Base-by-base conservation (phyloP, 2,113 vertebrate species). In the Electrona antarctica region DNA sequence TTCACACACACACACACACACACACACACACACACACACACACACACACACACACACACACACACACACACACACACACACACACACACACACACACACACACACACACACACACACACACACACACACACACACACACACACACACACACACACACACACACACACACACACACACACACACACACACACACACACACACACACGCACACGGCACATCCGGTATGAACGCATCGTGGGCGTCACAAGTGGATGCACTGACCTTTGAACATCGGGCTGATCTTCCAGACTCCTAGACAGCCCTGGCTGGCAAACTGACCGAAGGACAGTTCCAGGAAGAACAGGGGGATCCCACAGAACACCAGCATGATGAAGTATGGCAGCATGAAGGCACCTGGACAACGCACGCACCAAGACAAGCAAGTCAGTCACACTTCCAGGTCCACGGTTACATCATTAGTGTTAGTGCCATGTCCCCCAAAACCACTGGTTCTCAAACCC, bases 211-310 rank as follows among this genome's bases (percentile, higher is more conserved):
- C n/a, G n/a, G n/a, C n/a, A n/a, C n/a, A n/a, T n/a, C n/a, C n/a
- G n/a, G n/a, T n/a, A n/a, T n/a, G n/a, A n/a, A n/a, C n/a, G n/a
- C n/a, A n/a, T n/a, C n/a, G n/a, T n/a, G n/a, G n/a, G n/a, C n/a
- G n/a, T n/a, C 33, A 41, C 33, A 4, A 60, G 58, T 29, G 9
- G 21, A 51, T 13, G 41, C 61, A 69, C 94, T 94, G 82, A 99
- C 98, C 98, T 98, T 99, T 99, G 89, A 99, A 99, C 93, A 99
- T 95, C 10, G 98, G 98, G 90, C 97, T 98, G 90, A 99, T 95
- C 89, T 93, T 96, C 98, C 98, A 99, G 69, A 99, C 97, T 0
- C 98, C 98, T 13, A 99, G 93, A 85, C 98, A 99, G 45, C 98
- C 97, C 81, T 93, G 95, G 79, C 97, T 99, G 80, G 97, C 96